These are phyloP conservation scores for Periparus ater DNA, from an alignment of 2,797 vertebrate species.

Conservation along the genomic window DNA sequence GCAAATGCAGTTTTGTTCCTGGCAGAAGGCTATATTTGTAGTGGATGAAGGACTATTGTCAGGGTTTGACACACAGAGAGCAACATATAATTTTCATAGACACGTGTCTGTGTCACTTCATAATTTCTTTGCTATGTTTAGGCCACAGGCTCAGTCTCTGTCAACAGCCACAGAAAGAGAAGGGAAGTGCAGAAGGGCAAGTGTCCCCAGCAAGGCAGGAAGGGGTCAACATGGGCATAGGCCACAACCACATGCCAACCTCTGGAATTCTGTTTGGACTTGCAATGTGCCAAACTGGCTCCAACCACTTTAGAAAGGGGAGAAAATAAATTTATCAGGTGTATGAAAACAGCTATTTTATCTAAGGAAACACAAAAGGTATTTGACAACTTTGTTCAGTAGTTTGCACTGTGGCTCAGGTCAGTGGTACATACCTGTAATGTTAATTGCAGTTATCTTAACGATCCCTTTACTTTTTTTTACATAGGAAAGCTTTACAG, in stretches of 20 bases:
- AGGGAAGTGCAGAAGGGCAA: not conserved
- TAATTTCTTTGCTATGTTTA: not conserved
- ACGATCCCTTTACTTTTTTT: not conserved
- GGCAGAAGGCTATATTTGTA: not conserved
- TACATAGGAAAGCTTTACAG: not conserved
- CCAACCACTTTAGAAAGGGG: not conserved
- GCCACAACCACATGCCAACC: not conserved
- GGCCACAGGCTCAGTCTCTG: not conserved
- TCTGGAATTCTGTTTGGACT: not conserved
- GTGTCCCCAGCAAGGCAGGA: not conserved
- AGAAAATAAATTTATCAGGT: not conserved
- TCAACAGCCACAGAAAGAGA: not conserved
- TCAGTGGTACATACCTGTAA: not conserved
- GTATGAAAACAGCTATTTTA: not conserved
- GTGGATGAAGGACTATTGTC: not conserved
- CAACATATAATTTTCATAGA: not conserved
- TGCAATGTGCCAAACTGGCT: not conserved
- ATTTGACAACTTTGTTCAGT: not conserved
- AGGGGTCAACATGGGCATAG: not conserved
- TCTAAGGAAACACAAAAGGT: not conserved
- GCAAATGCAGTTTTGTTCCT: not conserved
- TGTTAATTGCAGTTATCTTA: not conserved
- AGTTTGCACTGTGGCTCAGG: not conserved
- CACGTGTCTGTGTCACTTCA: rapidly evolving
- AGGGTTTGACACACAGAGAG: not conserved